A percentile compares a stretch with the other conserved stretches of the same genome.
Conservation (phyloP, 2,888 invertebrate species). For the Flabesymbios commensalis region DNA sequence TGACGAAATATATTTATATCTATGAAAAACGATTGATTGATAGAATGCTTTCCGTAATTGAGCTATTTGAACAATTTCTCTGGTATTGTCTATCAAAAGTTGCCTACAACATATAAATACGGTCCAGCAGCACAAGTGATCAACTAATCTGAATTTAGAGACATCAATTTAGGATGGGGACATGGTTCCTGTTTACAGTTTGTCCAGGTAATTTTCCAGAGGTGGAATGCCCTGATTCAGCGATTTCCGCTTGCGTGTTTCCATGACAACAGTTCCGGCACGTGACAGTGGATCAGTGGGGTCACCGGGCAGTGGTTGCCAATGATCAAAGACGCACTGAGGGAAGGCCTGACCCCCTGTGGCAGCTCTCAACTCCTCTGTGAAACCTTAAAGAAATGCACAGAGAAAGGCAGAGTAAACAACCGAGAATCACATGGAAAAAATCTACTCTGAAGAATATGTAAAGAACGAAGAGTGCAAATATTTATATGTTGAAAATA, state of each 20-base stretch:
- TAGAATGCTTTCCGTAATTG: no score
- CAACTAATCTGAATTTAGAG: no score
- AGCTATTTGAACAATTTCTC: no score
- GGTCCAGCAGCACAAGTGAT: no score
- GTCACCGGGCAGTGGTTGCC: constrained; percentile 35
- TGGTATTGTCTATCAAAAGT: no score
- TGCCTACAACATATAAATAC: no score
- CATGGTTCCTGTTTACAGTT: constrained; percentile 12
- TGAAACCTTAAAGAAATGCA: constrained; percentile 28
- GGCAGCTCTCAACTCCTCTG: constrained; percentile 29
- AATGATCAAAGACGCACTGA: constrained; percentile 39
- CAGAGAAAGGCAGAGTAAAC: neutral
- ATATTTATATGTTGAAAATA: neutral
- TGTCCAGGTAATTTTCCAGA: constrained; percentile 25
- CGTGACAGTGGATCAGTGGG: constrained; percentile 21
- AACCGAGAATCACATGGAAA: neutral
- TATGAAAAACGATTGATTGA: no score
- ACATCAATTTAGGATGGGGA: no score
- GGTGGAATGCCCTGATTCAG: constrained; percentile 21
- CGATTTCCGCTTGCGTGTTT: constrained; percentile 27
- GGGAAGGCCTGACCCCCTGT: constrained; percentile 39
- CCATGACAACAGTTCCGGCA: constrained; percentile 16
- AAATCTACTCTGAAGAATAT: neutral
- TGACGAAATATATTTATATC: no score
- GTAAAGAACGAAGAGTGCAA: neutral